Conservation (phyloP, 1,140 invertebrate species). For the Drosophila athabasca region DNA sequence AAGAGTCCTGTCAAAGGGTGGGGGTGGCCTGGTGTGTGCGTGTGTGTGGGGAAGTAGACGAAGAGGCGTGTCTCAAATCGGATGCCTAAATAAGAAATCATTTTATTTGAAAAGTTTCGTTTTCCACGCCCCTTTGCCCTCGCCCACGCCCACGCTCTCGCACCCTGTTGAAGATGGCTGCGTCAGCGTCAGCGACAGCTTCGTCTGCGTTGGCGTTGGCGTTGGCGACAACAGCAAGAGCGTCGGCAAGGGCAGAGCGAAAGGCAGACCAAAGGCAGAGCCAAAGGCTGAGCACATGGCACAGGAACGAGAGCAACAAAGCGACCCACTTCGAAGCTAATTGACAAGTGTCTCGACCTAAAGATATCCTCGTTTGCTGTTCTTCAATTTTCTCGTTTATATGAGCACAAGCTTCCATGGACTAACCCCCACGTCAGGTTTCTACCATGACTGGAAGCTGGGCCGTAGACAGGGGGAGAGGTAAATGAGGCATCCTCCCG, state of each 20-base stretch:
- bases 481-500: too few species aligned
- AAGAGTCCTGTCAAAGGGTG: constrained; percentile 11
- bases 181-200: not conserved
- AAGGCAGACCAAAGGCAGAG: constrained; percentile 10
- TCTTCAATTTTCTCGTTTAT: too few species aligned
- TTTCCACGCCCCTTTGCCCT: constrained; percentile 29
- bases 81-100: constrained; percentile 76
- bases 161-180: not conserved
- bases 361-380: too few species aligned
- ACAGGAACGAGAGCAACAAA: constrained; percentile 16
- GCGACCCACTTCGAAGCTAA: too few species aligned
- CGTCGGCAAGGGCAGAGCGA: not conserved
- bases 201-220: constrained; percentile 16
- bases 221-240: constrained; percentile 19
- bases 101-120: constrained; percentile 75
- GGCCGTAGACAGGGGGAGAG: too few species aligned
- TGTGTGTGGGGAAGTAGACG: not conserved
- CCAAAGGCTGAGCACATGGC: constrained; percentile 12
- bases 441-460: too few species aligned
- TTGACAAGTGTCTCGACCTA: too few species aligned
- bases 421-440: too few species aligned
- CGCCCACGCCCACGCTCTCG: not conserved
- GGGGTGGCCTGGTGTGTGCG: not conserved
- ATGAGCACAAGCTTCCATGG: too few species aligned
- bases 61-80: constrained; percentile 49